Evolutionary conservation across 2,113 vertebrate species (phyloP).

Genomic region (Bombycilla garrulus): DNA sequence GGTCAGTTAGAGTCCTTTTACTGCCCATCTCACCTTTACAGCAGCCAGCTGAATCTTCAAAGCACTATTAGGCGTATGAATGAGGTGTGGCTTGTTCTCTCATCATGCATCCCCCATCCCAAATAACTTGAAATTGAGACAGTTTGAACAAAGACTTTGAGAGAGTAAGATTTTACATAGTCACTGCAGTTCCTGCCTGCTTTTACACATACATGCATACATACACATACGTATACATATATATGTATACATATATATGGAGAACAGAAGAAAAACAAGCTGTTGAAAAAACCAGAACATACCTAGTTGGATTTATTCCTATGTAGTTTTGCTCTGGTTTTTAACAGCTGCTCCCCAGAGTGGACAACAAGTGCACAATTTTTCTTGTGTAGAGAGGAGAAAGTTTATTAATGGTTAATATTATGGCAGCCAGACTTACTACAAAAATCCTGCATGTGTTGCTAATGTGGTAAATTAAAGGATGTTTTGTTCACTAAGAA

Average conservation of each 20-base stretch:
- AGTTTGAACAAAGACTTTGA: not conserved
- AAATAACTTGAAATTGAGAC: not conserved
- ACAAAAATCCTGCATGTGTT: not conserved
- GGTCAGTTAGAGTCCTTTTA: not conserved
- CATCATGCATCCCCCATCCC: not conserved
- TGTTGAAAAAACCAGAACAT: not conserved
- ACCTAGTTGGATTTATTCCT: not conserved
- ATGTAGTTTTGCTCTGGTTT: not conserved
- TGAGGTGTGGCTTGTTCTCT: not conserved
- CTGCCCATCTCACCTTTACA: not conserved
- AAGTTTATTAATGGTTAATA: not conserved
- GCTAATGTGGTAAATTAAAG: no score
- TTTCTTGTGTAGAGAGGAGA: not conserved
- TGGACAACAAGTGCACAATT: not conserved
- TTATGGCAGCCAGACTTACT: not conserved
- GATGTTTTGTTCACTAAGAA: no score
- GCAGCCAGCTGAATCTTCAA: not conserved
- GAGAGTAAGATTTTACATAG: not conserved
- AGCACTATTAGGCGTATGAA: not conserved
- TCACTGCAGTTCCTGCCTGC: not conserved
- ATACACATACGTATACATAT: fast-evolving
- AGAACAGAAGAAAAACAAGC: not conserved
- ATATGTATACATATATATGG: no score
- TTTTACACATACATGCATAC: not conserved
- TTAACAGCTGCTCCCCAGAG: not conserved